These are phyloP conservation scores for Copidosoma aretas DNA, from an alignment of 2,888 invertebrate genomes.

Conservation along the genomic window DNA sequence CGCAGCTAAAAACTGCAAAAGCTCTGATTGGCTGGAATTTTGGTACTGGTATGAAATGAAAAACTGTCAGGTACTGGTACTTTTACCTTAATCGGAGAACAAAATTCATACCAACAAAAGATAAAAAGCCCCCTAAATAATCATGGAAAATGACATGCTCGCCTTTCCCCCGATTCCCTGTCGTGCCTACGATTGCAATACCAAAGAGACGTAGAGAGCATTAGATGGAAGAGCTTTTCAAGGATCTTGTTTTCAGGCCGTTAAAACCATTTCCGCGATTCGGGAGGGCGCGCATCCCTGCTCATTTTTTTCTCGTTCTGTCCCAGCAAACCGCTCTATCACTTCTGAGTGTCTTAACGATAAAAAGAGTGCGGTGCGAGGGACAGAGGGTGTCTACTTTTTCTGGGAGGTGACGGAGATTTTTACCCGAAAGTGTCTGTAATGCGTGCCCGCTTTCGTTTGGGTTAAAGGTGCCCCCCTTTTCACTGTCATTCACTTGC, in stretches of 20 bases:
- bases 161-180: too few species aligned
- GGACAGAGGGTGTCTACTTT: not conserved
- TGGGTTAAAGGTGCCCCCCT: too few species aligned
- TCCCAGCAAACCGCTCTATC: constrained; percentile 16
- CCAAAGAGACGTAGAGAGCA: constrained; percentile 8
- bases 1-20: too few species aligned
- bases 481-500: too few species aligned
- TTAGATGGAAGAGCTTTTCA: constrained; percentile 34
- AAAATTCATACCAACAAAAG: constrained; percentile 12
- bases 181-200: not conserved
- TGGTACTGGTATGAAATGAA: too few species aligned
- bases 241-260: constrained; percentile 39
- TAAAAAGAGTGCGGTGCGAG: constrained; percentile 16
- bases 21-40: too few species aligned
- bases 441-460: not conserved
- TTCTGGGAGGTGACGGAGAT: constrained; percentile 4
- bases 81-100: not conserved
- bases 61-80: too few species aligned
- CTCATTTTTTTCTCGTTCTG: not conserved
- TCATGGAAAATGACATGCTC: constrained; percentile 4
- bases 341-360: constrained; percentile 34
- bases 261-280: constrained; percentile 39
- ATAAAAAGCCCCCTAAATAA: not conserved
- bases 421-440: constrained; percentile 5
- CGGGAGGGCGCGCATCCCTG: not conserved